phyloP scores from a whole-genome alignment of 2,888 invertebrate genomes.

The Phlogophora meticulosa region DNA sequence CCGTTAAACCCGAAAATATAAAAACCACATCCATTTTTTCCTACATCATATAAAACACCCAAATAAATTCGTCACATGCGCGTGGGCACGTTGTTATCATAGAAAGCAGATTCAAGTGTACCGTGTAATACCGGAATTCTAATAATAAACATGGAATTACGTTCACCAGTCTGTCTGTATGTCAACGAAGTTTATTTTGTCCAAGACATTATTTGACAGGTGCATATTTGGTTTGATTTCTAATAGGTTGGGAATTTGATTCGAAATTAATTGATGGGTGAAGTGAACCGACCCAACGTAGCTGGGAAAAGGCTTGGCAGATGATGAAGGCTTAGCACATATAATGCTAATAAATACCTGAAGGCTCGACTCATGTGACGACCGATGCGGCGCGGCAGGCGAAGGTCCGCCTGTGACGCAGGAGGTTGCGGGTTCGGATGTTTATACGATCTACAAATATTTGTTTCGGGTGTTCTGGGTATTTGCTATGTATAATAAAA shows the following conservation, averaged over 20 bases:
- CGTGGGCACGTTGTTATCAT: conserved; percentile 81
- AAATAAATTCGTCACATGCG: conserved; percentile 74
- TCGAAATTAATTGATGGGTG: conserved; percentile 21
- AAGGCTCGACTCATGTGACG: no score
- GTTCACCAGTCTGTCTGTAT: conserved; percentile 63
- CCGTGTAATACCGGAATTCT: conserved; percentile 85
- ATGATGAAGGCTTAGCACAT: no score
- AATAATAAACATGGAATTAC: conserved; percentile 78
- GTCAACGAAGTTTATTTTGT: conserved; percentile 65
- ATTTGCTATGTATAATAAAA: no score
- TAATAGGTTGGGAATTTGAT: conserved; percentile 56
- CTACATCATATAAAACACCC: conserved; percentile 37
- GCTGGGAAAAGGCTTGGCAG: no score
- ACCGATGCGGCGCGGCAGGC: no score
- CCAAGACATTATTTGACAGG: conserved; percentile 66
- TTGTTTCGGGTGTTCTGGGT: no score
- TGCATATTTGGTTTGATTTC: conserved; percentile 61
- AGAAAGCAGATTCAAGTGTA: conserved; percentile 84
- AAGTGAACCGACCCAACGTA: conserved; percentile 21
- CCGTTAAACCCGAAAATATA: no score
- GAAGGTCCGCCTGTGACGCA: no score
- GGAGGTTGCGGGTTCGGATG: no score
- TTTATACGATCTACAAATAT: no score
- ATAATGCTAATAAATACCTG: no score
- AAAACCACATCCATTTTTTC: conserved; percentile 45